Conservation (phyloP, 2,888 invertebrate species). For the Diplolepis rosae region DNA sequence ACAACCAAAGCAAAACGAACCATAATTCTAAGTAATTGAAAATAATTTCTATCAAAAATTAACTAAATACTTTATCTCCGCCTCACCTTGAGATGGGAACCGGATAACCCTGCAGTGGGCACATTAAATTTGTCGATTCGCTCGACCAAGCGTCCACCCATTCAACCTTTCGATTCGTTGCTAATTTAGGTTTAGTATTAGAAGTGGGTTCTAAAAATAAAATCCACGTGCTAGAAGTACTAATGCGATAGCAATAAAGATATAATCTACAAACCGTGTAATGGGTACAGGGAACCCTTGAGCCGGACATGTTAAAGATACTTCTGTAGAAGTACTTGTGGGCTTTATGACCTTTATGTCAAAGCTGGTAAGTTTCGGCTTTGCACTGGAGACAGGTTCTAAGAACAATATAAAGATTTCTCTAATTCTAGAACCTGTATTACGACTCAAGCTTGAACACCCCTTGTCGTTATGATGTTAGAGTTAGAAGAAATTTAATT, state of each 20-base stretch:
- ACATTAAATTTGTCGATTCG: constrained; percentile 75
- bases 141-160: constrained; percentile 62
- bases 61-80: neutral
- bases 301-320: constrained; percentile 75
- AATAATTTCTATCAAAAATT: neutral
- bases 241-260: neutral
- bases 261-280: constrained; percentile 66
- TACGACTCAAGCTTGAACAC: neutral
- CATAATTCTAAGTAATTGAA: neutral
- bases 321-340: constrained; percentile 59
- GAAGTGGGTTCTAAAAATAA: constrained; percentile 69
- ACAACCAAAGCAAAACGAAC: neutral
- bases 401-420: constrained; percentile 42
- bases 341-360: constrained; percentile 72
- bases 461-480: neutral
- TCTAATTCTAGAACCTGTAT: neutral
- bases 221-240: constrained; percentile 63
- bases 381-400: constrained; percentile 83
- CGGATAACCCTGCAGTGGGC: constrained; percentile 87
- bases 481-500: neutral
- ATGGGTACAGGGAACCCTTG: constrained; percentile 76
- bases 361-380: constrained; percentile 80
- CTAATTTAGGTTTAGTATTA: constrained; percentile 71
- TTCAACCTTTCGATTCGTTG: constrained; percentile 69
- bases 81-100: constrained; percentile 73